phyloP scores from a whole-genome alignment of 2,888 invertebrate species.

The Acholoe squamosa region DNA sequence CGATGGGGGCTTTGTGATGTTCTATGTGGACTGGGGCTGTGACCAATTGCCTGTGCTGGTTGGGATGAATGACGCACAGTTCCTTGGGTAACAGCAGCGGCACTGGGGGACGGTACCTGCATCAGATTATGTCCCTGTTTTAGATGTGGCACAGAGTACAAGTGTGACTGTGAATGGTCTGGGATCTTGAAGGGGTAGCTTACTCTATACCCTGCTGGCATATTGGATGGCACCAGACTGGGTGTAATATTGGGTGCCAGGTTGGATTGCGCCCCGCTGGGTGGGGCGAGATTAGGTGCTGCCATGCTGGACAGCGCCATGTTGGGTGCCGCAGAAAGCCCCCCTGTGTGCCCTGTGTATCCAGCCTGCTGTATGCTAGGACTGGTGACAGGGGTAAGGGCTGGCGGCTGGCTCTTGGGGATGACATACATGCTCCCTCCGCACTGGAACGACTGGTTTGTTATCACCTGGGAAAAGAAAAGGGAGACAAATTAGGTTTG shows the following conservation, averaged over 20 bases:
- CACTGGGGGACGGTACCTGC: too few relatives aligned
- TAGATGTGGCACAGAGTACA: neutral
- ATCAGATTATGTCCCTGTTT: neutral
- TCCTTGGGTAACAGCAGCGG: too few relatives aligned
- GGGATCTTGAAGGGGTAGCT: conserved; percentile 50
- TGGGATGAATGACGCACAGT: neutral
- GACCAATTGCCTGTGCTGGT: neutral
- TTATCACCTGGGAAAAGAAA: conserved; percentile 24
- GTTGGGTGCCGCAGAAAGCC: neutral
- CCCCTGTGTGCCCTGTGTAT: neutral
- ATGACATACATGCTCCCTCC: conserved; percentile 47
- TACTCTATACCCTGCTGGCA: too few relatives aligned
- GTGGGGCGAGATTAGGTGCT: neutral
- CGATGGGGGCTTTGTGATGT: neutral
- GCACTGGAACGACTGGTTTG: neutral
- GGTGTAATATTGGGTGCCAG: neutral
- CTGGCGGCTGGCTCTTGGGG: conserved; percentile 35
- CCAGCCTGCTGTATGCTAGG: conserved; percentile 10
- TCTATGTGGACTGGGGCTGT: neutral
- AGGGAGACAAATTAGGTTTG: neutral
- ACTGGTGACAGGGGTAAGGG: neutral
- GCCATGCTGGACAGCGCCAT: conserved; percentile 34
- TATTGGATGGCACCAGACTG: neutral
- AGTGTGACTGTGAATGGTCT: neutral
- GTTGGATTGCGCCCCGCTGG: neutral